Base-by-base conservation (phyloP, 2,797 vertebrate genomes). In the Acrossocheilus wenchowensis region DNA sequence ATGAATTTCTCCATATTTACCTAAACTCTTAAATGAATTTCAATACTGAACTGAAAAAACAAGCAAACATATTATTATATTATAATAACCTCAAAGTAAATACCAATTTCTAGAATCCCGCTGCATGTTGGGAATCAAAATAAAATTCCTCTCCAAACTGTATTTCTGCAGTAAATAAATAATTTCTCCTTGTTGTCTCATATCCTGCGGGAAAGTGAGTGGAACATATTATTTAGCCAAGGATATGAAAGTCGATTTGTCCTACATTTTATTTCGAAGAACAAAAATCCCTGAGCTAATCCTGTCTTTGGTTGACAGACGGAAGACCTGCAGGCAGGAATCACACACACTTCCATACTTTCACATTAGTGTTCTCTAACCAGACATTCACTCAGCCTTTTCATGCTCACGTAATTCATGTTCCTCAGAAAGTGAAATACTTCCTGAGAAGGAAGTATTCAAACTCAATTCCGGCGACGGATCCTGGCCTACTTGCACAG, bases 251-350 rank as follows among this genome's bases (percentile, higher is more conserved):
- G 75, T 41, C 77, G 43, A 85, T 89, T 89, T 90, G 87, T 79
- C 84, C 82, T 87, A 87, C 78, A 86, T 89, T 89, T 87, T 87
- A 81, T 57, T 87, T 52, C 41, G 62, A 87, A 85, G 82, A 88
- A 85, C 84, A 83, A 91, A 91, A 86, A 74, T 83, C 57, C 73
- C 81, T 41, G 62, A 79, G 87, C 78, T 89, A 84, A 88, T 88
- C 68, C 71, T 72, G 52, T 87, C 82, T 82, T 60, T 43, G 23
- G 54, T 62, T 84, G 68, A 71, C 68, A 78, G 78, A 82, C 39
- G 50, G 66, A 87, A 82, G 54, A 81, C 86, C 86, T 84, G 52
- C 21, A 57, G 78, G 77, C 77, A 1, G 57, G 34, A 82, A 64
- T 64, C 69, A 54, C 50, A 82, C 64, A 84, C 52, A 41, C 84